Conservation (phyloP, 1,140 invertebrate genomes). For the Drosophila albomicans region DNA sequence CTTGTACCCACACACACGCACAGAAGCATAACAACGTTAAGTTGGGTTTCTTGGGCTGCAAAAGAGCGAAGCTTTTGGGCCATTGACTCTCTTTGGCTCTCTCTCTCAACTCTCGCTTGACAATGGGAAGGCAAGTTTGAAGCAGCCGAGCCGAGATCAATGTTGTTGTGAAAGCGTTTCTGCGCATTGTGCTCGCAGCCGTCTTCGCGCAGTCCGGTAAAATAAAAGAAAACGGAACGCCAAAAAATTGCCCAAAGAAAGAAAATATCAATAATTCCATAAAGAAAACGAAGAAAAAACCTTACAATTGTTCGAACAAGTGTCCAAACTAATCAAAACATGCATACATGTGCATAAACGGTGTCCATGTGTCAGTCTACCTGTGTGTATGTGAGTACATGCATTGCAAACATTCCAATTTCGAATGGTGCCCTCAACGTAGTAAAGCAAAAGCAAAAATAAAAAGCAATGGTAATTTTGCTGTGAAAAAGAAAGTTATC, state of each 20-base stretch:
- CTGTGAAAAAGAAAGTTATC: constrained; percentile 50
- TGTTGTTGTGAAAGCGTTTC: constrained; percentile 54
- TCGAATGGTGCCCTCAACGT: constrained; percentile 14
- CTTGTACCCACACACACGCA: constrained; percentile 3
- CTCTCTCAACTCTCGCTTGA: constrained; percentile 37
- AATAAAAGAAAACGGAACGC: constrained; percentile 45
- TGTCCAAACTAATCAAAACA: constrained; percentile 14
- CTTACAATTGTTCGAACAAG: constrained; percentile 1
- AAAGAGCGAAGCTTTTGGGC: constrained; percentile 35
- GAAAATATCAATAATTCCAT: constrained; percentile 1
- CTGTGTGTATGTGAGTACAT: constrained; percentile 6
- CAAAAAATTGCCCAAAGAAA: constrained; percentile 27
- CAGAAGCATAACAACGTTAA: neutral
- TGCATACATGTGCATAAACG: constrained; percentile 6
- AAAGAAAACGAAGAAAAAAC: neutral
- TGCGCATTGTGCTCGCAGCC: constrained; percentile 29
- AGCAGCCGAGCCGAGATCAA: constrained; percentile 28
- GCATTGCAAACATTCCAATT: constrained; percentile 7
- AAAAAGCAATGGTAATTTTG: constrained; percentile 35
- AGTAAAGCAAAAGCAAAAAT: constrained; percentile 2
- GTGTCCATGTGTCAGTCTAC: neutral
- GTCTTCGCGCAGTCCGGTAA: constrained; percentile 33
- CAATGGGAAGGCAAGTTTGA: constrained; percentile 39
- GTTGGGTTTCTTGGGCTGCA: constrained; percentile 14
- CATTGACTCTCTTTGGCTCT: constrained; percentile 2